These are phyloP conservation scores for Pseudanteris insignis DNA, from an alignment of 2,888 invertebrate genomes.

Conservation along the genomic window DNA sequence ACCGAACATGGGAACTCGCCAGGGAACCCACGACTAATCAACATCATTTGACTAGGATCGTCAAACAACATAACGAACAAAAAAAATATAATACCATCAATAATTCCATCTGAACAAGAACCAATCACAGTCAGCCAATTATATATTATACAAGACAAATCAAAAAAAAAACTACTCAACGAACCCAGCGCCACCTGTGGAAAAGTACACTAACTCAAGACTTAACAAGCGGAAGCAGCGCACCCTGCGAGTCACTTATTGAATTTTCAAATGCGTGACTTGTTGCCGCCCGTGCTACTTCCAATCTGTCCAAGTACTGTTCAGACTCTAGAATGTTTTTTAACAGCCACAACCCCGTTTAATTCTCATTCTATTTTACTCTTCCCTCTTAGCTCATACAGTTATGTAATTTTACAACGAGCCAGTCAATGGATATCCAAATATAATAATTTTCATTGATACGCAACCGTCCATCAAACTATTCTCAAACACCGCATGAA, in stretches of 20 bases:
- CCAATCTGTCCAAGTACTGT: constrained; percentile 6
- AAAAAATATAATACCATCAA: constrained; percentile 9
- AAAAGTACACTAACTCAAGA: constrained; percentile 23
- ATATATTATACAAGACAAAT: not conserved
- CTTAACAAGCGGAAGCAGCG: constrained; percentile 18
- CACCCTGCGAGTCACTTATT: constrained; percentile 23
- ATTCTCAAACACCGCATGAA: too few species aligned
- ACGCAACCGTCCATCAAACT: too few species aligned
- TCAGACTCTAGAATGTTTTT: constrained; percentile 8
- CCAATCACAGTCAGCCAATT: constrained; percentile 11
- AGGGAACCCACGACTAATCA: not conserved
- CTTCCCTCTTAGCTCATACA: not conserved
- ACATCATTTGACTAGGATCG: not conserved
- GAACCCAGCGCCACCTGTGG: constrained; percentile 11
- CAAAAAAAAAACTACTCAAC: constrained; percentile 11
- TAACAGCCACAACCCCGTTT: too few species aligned
- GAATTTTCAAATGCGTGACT: constrained; percentile 41
- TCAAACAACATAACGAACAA: constrained; percentile 15
- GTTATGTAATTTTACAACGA: too few species aligned
- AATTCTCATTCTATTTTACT: not conserved
- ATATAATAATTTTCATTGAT: too few species aligned
- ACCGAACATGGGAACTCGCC: not conserved
- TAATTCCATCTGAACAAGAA: constrained; percentile 8
- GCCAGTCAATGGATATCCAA: too few species aligned
- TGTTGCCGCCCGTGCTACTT: constrained; percentile 1